These are phyloP conservation scores for Egretta garzetta DNA, from an alignment of 2,113 vertebrate genomes.

Conservation along the genomic window DNA sequence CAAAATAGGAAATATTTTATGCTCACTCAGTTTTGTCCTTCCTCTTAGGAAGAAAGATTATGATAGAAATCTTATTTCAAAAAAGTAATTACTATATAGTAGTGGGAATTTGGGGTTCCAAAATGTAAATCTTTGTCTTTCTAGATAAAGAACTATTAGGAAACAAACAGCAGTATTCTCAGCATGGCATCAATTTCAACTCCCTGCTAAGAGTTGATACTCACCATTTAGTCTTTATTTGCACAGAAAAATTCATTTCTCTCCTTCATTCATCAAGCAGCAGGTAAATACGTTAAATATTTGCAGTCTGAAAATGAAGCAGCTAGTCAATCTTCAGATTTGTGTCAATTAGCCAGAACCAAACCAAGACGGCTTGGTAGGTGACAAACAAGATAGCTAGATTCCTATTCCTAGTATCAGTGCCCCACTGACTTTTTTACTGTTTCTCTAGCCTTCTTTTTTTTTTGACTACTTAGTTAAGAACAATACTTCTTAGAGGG, in stretches of 20 bases:
- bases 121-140: neutral
- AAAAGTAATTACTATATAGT: conserved; percentile 6
- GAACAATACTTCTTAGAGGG: neutral
- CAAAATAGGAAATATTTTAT: neutral
- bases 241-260: neutral
- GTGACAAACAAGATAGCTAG: neutral
- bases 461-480: neutral
- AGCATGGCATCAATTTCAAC: neutral
- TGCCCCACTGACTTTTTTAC: neutral
- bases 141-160: neutral
- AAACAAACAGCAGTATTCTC: neutral
- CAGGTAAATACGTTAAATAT: neutral
- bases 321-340: neutral
- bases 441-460: neutral
- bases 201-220: neutral
- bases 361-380: neutral
- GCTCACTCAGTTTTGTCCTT: neutral
- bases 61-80: neutral
- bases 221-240: neutral
- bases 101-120: neutral
- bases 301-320: neutral
- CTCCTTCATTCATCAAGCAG: neutral
- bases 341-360: neutral
- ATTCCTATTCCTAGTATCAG: neutral
- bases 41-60: conserved; percentile 2